Evolutionary conservation across 2,888 invertebrate species (phyloP).

Genomic region (Nudaria mundana): DNA sequence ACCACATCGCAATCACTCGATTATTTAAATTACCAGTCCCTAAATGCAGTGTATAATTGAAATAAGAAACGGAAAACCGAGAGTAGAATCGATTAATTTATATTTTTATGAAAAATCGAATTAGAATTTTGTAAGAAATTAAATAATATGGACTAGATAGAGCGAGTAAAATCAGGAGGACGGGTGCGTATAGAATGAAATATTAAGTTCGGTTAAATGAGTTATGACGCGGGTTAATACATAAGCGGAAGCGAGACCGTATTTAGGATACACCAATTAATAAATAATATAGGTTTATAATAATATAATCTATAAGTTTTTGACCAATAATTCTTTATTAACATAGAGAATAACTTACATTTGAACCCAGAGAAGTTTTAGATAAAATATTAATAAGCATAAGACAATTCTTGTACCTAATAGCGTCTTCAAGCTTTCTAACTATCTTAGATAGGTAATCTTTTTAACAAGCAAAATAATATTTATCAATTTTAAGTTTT

Average conservation of each 20-base stretch:
- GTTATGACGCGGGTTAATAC: constrained; percentile 16
- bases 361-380: no score
- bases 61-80: constrained; percentile 19
- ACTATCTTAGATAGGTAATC: no score
- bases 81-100: constrained; percentile 23
- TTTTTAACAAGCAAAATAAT: no score
- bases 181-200: constrained; percentile 18
- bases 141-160: constrained; percentile 14
- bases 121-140: constrained; percentile 15
- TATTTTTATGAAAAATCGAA: constrained; percentile 14
- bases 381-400: no score
- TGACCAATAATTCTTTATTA: no score
- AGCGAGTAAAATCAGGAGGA: constrained; percentile 4
- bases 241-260: constrained; percentile 15
- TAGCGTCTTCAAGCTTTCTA: no score
- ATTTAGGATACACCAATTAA: not conserved
- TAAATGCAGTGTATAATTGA: constrained; percentile 28
- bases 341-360: no score
- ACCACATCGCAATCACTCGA: constrained; percentile 31
- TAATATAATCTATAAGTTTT: no score
- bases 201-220: constrained; percentile 27
- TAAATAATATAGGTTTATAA: no score
- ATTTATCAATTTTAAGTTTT: no score
- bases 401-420: no score
- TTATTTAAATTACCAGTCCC: constrained; percentile 35